Evolutionary conservation across 2,888 invertebrate genomes (phyloP).

Genomic region (Luperina testacea): DNA sequence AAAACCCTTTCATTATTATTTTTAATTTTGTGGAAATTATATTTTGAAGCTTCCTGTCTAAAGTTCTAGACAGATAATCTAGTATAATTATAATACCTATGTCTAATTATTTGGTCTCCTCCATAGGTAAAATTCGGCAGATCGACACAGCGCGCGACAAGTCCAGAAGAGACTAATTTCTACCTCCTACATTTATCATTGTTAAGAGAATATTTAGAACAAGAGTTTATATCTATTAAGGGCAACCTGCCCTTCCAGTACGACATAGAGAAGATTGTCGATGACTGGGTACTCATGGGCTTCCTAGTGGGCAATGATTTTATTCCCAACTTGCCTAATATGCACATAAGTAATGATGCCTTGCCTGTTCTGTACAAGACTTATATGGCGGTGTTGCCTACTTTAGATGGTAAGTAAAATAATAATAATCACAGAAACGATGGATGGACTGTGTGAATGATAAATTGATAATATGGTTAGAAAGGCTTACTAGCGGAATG

Average conservation of each 20-base stretch:
- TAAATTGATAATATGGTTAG: too few relatives aligned
- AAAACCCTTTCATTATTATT: too few relatives aligned
- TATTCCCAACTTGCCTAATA: conserved; percentile 98
- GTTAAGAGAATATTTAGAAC: conserved; percentile 97
- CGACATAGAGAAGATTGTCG: conserved; percentile 97
- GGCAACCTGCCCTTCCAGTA: conserved; percentile 93
- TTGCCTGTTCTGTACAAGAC: conserved; percentile 96
- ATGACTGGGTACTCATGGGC: conserved; percentile 99
- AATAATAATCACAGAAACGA: background rate
- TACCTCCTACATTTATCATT: conserved; percentile 97
- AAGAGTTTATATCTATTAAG: conserved; percentile 95
- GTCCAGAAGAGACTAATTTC: conserved; percentile 97
- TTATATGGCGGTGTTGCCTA: conserved; percentile 96
- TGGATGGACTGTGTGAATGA: too few relatives aligned
- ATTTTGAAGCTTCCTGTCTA: too few relatives aligned
- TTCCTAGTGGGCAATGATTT: conserved; percentile 99
- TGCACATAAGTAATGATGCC: conserved; percentile 98
- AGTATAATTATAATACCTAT: too few relatives aligned
- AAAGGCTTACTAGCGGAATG: too few relatives aligned
- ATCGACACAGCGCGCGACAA: conserved; percentile 91
- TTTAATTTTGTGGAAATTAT: too few relatives aligned
- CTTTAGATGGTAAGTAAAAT: conserved; percentile 93
- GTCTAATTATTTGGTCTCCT: background rate
- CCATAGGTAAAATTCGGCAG: conserved; percentile 94
- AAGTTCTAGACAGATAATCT: too few relatives aligned